Evolutionary conservation across 2,113 vertebrate genomes (phyloP).

Genomic region (Carollia perspicillata): DNA sequence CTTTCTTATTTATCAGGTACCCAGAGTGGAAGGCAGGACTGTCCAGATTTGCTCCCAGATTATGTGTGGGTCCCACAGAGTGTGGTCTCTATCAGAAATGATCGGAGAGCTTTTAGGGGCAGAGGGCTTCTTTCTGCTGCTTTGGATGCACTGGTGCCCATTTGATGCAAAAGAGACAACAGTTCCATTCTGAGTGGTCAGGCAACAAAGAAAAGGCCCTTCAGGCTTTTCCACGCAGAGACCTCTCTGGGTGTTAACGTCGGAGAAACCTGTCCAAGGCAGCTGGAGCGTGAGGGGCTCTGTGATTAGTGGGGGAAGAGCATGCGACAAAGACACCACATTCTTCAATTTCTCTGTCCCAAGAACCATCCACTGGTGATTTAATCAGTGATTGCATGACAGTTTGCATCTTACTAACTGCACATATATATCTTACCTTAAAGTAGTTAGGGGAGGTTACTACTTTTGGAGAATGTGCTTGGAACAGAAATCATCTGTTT

Average conservation of each 20-base stretch:
- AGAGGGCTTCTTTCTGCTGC: background rate
- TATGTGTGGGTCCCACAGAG: background rate
- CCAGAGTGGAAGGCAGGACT: background rate
- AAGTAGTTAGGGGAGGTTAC: background rate
- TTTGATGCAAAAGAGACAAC: background rate
- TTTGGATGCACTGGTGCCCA: background rate
- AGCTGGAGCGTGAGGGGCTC: background rate
- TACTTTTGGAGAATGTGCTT: background rate
- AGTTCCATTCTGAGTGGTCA: background rate
- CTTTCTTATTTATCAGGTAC: background rate
- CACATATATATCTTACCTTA: background rate
- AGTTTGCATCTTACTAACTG: background rate
- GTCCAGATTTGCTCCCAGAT: background rate
- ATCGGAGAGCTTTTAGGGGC: background rate
- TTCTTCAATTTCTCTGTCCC: background rate
- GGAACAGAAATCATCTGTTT: background rate
- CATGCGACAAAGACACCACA: accelerated
- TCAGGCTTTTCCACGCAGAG: background rate
- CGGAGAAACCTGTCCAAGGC: too few species aligned
- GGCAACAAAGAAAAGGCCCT: background rate
- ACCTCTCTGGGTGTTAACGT: background rate
- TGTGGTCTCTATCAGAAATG: background rate
- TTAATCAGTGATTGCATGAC: background rate
- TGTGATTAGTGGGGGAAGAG: background rate
- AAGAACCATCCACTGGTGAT: background rate